phyloP scores from a whole-genome alignment of 2,113 vertebrate species.

The Percina caprodes region DNA sequence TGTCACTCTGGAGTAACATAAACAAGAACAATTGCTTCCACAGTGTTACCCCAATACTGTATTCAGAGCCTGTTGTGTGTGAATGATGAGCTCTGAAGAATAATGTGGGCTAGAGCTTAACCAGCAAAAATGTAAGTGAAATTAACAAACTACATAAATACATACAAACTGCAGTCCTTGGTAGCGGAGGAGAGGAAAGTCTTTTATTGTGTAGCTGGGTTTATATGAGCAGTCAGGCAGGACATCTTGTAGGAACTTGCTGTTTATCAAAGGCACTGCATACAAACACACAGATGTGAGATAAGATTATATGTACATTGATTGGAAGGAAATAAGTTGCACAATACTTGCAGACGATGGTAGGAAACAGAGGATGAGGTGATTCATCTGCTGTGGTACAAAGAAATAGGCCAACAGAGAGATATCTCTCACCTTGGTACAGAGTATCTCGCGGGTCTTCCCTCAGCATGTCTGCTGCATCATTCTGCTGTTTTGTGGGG shows the following conservation, averaged over 20 bases:
- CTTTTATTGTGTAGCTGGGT: conserved; percentile 91
- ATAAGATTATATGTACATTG: conserved; percentile 1
- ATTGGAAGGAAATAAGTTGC: conserved; percentile 13
- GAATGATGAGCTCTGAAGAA: not conserved
- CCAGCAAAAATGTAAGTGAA: not conserved
- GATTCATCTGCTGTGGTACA: not conserved
- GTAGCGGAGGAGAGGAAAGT: conserved; percentile 88
- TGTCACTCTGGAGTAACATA: not conserved
- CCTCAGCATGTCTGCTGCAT: conserved; percentile 87
- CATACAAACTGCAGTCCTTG: conserved; percentile 96
- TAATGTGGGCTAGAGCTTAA: not conserved
- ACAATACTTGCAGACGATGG: not conserved
- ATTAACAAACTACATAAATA: conserved; percentile 47
- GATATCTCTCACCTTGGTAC: conserved; percentile 82
- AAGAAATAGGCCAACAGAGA: not conserved
- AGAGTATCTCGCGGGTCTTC: conserved; percentile 89
- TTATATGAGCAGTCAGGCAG: conserved; percentile 91
- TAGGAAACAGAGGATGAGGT: conserved; percentile 10
- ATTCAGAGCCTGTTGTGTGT: not conserved
- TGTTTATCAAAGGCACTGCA: conserved; percentile 89
- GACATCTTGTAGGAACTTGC: conserved; percentile 79
- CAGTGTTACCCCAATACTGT: not conserved
- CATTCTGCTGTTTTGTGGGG: not conserved
- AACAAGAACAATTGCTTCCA: not conserved
- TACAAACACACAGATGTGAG: conserved; percentile 41